Evolutionary conservation across 2,797 vertebrate species (phyloP).

Genomic region (Falco columbarius): DNA sequence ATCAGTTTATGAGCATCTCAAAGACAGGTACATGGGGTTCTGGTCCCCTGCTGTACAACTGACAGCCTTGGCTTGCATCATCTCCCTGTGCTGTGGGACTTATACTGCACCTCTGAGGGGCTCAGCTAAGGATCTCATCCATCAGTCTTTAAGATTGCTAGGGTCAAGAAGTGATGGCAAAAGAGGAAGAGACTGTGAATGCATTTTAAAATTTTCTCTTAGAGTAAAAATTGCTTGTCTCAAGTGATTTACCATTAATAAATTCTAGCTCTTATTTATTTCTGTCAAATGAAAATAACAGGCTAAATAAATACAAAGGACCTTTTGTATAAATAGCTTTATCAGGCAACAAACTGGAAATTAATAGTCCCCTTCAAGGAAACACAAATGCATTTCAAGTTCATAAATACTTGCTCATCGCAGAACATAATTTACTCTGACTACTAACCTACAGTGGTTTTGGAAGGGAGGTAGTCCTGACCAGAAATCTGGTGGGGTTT

Average conservation of each 20-base stretch:
- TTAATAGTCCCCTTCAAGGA: neutral
- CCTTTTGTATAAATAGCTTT: neutral
- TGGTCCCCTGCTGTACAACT: neutral
- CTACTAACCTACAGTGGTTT: neutral
- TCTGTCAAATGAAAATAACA: neutral
- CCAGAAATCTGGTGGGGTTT: neutral
- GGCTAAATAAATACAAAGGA: neutral
- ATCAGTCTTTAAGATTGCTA: neutral
- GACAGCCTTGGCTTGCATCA: neutral
- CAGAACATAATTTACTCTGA: neutral
- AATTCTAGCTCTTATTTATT: neutral
- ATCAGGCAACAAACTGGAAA: neutral
- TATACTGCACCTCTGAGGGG: neutral
- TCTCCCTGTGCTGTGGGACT: neutral
- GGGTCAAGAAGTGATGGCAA: fast-evolving
- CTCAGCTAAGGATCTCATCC: neutral
- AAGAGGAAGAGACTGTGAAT: neutral
- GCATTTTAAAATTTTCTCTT: neutral
- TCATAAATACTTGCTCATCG: neutral
- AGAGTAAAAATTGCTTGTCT: neutral
- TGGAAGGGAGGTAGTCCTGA: too few species aligned
- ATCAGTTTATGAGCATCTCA: neutral
- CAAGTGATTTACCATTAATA: neutral
- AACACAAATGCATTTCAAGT: neutral
- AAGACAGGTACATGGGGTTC: neutral